A percentile compares a stretch with the other conserved stretches of the same genome.
Conservation (phyloP, 1,140 invertebrate species). For the Trissolcus basalis region DNA sequence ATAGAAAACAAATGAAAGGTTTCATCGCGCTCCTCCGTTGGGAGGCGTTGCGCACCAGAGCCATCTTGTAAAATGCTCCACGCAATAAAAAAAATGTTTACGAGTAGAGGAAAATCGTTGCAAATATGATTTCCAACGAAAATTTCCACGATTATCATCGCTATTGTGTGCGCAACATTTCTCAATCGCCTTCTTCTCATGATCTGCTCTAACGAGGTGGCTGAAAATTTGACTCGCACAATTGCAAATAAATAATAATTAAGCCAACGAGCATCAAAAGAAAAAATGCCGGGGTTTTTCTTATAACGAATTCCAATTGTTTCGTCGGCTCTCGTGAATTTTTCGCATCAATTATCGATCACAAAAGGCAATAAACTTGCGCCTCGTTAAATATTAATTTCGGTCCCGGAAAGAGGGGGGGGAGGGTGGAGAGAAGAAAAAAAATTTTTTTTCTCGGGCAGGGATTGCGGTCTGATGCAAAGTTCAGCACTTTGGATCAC, state of each 20-base stretch:
- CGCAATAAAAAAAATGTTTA: slow-evolving; percentile 23
- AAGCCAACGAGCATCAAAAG: too few species aligned
- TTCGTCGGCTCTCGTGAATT: too few species aligned
- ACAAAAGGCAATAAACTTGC: too few species aligned
- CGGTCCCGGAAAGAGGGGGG: background rate
- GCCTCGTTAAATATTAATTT: background rate
- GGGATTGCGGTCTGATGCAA: slow-evolving; percentile 20
- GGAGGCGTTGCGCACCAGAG: slow-evolving; percentile 13
- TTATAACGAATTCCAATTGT: too few species aligned
- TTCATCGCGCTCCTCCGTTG: background rate
- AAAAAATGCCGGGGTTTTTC: too few species aligned
- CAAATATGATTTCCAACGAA: slow-evolving; percentile 46
- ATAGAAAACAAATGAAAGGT: slow-evolving; percentile 38
- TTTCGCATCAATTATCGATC: too few species aligned
- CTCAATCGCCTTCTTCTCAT: slow-evolving; percentile 50
- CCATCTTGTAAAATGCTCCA: slow-evolving; percentile 32
- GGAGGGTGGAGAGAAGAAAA: background rate
- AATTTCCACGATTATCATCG: slow-evolving; percentile 51
- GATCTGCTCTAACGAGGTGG: slow-evolving; percentile 2
- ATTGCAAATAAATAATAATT: too few species aligned
- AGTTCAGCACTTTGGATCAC: slow-evolving; percentile 58
- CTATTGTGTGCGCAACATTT: slow-evolving; percentile 47
- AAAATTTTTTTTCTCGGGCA: background rate
- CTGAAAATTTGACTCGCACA: too few species aligned
- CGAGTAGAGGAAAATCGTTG: slow-evolving; percentile 37